A percentile compares a stretch with the other conserved stretches of the same genome.
Conservation (phyloP, 2,888 invertebrate genomes). For the Athrips mouffetella region DNA sequence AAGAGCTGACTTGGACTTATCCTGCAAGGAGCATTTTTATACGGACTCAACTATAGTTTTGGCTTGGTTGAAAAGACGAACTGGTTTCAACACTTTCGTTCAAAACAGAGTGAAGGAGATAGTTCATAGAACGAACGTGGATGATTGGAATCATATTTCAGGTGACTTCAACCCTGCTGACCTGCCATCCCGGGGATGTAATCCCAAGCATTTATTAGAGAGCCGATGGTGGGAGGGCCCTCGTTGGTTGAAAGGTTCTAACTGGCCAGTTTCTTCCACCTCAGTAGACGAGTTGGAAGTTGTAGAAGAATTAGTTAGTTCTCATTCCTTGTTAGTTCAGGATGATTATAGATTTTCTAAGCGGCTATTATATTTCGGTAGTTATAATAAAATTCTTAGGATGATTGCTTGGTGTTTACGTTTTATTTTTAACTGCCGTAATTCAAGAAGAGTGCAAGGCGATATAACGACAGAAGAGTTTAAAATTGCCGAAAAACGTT, state of each 20-base stretch:
- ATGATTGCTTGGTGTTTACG: neutral
- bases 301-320: too few species aligned
- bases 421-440: neutral
- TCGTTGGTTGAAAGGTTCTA: neutral
- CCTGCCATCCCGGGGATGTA: neutral
- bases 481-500: too few species aligned
- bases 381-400: neutral
- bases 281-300: neutral
- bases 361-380: neutral
- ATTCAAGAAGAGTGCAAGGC: neutral
- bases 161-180: neutral
- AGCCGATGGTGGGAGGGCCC: neutral
- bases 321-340: too few species aligned
- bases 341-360: too few species aligned
- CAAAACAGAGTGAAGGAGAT: neutral
- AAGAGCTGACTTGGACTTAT: neutral
- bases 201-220: neutral
- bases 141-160: neutral
- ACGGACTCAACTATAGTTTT: neutral
- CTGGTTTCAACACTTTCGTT: neutral
- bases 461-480: too few species aligned
- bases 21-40: neutral
- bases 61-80: neutral
- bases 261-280: neutral
- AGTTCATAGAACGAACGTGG: neutral